Evolutionary conservation across 2,797 vertebrate genomes (phyloP).

Genomic region (Phalloptychus januarius): DNA sequence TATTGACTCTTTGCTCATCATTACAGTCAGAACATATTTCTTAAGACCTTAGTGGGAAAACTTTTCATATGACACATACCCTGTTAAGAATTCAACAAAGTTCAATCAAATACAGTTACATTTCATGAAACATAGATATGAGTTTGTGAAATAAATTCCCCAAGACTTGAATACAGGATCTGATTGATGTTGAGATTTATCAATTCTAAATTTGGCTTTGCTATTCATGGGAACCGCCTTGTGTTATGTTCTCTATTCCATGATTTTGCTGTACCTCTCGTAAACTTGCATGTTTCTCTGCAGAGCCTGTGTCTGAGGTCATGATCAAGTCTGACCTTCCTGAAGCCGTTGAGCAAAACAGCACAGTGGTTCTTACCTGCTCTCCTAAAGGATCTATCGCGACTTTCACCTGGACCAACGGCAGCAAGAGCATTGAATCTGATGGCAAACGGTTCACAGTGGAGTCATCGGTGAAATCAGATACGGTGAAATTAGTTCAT

Average conservation of each 20-base stretch:
- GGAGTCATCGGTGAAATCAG: constrained; percentile 12
- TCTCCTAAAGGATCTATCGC: constrained; percentile 68
- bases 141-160: background rate
- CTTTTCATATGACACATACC: background rate
- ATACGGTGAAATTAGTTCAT: no score
- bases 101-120: background rate
- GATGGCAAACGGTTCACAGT: constrained; percentile 26
- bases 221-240: background rate
- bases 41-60: background rate
- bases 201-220: background rate
- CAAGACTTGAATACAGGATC: background rate
- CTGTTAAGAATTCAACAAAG: background rate
- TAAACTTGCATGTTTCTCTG: background rate
- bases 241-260: background rate
- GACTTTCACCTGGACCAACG: constrained; percentile 67
- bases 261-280: background rate
- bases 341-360: constrained; percentile 62
- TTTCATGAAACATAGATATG: background rate
- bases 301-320: constrained; percentile 67
- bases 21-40: background rate
- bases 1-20: background rate
- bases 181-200: background rate
- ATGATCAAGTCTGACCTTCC: constrained; percentile 20
- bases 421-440: background rate
- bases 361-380: constrained; percentile 71